Evolutionary conservation across 2,113 vertebrate genomes (phyloP).

Genomic region (Corvus hawaiiensis): DNA sequence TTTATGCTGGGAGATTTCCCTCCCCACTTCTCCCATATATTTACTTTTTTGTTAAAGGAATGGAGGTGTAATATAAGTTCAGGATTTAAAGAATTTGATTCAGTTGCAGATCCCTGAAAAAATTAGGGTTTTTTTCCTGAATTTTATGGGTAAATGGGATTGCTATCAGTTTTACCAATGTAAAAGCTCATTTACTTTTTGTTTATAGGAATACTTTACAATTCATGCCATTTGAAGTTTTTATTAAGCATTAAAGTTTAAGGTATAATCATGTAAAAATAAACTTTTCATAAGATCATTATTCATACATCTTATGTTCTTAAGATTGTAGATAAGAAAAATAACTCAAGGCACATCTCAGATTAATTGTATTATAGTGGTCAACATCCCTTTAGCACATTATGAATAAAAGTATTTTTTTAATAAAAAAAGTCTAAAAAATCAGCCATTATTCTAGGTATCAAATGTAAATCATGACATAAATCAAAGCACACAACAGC

Average conservation of each 20-base stretch:
- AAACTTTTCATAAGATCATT: neutral
- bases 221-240: neutral
- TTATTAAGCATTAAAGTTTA: neutral
- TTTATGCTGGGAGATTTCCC: neutral
- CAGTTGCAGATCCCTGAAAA: neutral
- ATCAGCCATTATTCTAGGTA: neutral
- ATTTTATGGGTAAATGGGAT: neutral
- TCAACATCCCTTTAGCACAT: neutral
- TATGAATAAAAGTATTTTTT: neutral
- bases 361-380: neutral
- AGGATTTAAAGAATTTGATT: neutral
- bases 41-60: neutral
- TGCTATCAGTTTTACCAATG: neutral
- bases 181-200: neutral
- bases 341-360: neutral
- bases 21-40: neutral
- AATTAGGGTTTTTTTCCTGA: neutral
- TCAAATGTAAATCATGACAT: neutral
- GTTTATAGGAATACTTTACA: neutral
- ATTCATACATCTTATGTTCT: neutral
- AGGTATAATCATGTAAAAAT: neutral
- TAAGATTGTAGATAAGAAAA: neutral
- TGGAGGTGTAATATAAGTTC: neutral
- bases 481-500: neutral
- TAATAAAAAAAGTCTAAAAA: neutral